Evolutionary conservation across 2,113 vertebrate species (phyloP), one percentile per base, ranked within the genome.

Genomic region (Romanogobio albipinnatus): DNA sequence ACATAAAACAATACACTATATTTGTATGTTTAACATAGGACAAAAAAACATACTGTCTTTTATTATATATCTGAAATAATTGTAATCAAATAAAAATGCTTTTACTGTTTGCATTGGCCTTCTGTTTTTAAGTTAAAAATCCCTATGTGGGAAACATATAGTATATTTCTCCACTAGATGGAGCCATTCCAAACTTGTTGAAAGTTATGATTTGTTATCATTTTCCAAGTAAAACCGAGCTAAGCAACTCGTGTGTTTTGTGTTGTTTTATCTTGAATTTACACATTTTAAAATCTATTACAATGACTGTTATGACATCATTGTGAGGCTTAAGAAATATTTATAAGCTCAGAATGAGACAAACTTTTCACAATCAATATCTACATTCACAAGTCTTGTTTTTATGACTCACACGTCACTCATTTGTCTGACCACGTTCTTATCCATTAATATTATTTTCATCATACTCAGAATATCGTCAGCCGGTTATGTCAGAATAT

Each of bases 131-230:
- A 29, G 2, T 24, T 8, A 62, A 62, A 36, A 5, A 43, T 47
- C 22, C 4, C 56, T 13, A 33, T 66, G 33, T 43, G 56, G 53
- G 3, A 83, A 5, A 45, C 43, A 36, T 43, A 3, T 5, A 0
- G 17, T 22, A 56, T 56, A 22, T 22, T 2, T 56, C 17, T 70
- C 81, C 88, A 86, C 86, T 78, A 89, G 88, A 71, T 82, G 88
- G 86, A 43, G 84, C 26, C 36, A 82, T 70, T 70, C 0, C 1
- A 76, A 81, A n/a, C 24, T 9, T 56, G 68, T 81, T 76, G 9
- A 45, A 51, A 8, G 11, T 61, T 45, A 5, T 22, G 5, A 77
- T 59, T 59, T 77, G 1, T 77, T 13, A 36, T 17, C 9, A 17
- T 7, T 36, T 76, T 26, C 7, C 15, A 5, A 74, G 3, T 24